A percentile compares a stretch with the other conserved stretches of the same genome.
Evolutionary conservation across 2,113 vertebrate species (phyloP).

Genomic region (Felis catus): F.catus_Fca126_mat1.0 CM031419.1:179233001-179233500

Average conservation of each 20-base stretch:
- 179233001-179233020: conserved; percentile 38
- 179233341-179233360: neutral
- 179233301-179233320: neutral
- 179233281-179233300: neutral
- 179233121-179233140: neutral
- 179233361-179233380: neutral
- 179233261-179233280: neutral
- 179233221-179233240: neutral
- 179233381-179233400: neutral
- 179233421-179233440: neutral
- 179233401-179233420: conserved; percentile 11
- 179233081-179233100: neutral
- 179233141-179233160: neutral
- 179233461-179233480: conserved; percentile 9
- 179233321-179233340: conserved; percentile 2
- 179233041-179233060: conserved; percentile 38
- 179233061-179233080: conserved; percentile 51
- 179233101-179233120: conserved; percentile 21
- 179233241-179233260: conserved; percentile 13
- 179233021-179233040: conserved; percentile 28
- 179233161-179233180: neutral
- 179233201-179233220: neutral
- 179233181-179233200: neutral
- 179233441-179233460: conserved; percentile 4
- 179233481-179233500: conserved; percentile 20